Evolutionary conservation across 2,888 invertebrate species (phyloP), one percentile per base, ranked within the genome.

Genomic region (Pomacea canaliculata): DNA sequence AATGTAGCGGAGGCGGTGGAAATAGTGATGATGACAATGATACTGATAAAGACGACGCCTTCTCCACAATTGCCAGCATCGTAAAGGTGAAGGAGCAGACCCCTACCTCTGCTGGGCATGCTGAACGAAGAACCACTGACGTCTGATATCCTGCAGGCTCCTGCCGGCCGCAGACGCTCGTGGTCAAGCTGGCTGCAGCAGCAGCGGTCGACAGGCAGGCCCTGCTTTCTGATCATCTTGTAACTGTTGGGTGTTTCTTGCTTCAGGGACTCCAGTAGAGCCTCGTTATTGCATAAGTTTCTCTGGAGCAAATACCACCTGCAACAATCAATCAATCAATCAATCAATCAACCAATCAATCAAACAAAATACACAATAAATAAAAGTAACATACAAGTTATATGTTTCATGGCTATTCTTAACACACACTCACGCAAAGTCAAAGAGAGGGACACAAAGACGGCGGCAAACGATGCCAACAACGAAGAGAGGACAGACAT

Each of bases 371-470:
- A 51, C 19, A n/a, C 19, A 51, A 2, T 49, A n/a, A 51, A 12
- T n/a, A 23, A 51, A 8, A 70, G 13, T n/a, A 19, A 56, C n/a
- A 70, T 48, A 23, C 0, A 10, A 19, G 7, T 16, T n/a, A 16
- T 51, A 23, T 23, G 23, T 23, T 23, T 23, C 23, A 23, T 23
- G 23, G 23, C 23, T 0, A 23, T 23, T 23, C 8, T 23, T 60
- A n/a, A 49, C 46, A 60, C 16, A 66, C 59, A 19, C 63, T 63
- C 49, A 63, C 23, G 48, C 60, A 69, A n/a, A 70, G 70, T 51
- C 69, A 69, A 60, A 56, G 18, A 48, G 62, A 48, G 60, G 59
- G 69, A 69, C 56, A 56, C 60, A 56, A 48, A 60, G 69, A 62
- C 18, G 51, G 49, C 37, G 48, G 7, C n/a, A 49, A 19, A 27